Evolutionary conservation across 1,140 invertebrate species (phyloP), one percentile per base, ranked within the genome.

Genomic region (Dendroctonus valens): DNA sequence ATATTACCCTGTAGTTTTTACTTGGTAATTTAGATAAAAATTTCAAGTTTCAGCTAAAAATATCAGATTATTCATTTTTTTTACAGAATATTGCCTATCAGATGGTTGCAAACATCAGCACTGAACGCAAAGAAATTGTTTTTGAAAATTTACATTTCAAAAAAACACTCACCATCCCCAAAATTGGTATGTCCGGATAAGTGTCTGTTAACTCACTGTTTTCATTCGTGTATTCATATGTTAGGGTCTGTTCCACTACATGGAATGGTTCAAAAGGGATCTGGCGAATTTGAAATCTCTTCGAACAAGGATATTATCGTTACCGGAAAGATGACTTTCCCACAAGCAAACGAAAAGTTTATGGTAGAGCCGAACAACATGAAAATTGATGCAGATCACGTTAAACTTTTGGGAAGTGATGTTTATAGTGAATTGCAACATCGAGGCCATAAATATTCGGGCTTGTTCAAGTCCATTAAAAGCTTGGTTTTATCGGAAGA

Each of bases 381-480:
- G 6, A 79, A 84, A 64, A 66, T 77, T 5, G 76, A 70, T 3
- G 78, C 83, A 67, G 77, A 83, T 65, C 62, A 79, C 70, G 70
- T 81, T 7, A 39, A 73, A 40, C 65, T 88, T 57, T 81, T 82
- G 0, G 81, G 80, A 0, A 87, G 86, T 57, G 96, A 98, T 76
- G 84, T 98, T 58, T 98, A 99, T 78, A 96, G 95, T 75, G 95
- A 98, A 79, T 80, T 98, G 3, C 83, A 88, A 73, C 83, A 97
- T 5, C 84, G 95, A 73, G 96, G 96, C 0, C 97, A 98, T 75
- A 89, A 97, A 69, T 98, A 98, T 66, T 54, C 69, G 5, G 73
- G 71, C 14, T 37, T 63, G 5, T 78, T 71, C 64, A 76, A 74
- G 57, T 53, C 65, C 1, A 70, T 78, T 7, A 76, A 77, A 61